A percentile compares a stretch with the other conserved stretches of the same genome.
Conservation (phyloP, 2,113 vertebrate species). For the Notarius quadriscutis region DNA sequence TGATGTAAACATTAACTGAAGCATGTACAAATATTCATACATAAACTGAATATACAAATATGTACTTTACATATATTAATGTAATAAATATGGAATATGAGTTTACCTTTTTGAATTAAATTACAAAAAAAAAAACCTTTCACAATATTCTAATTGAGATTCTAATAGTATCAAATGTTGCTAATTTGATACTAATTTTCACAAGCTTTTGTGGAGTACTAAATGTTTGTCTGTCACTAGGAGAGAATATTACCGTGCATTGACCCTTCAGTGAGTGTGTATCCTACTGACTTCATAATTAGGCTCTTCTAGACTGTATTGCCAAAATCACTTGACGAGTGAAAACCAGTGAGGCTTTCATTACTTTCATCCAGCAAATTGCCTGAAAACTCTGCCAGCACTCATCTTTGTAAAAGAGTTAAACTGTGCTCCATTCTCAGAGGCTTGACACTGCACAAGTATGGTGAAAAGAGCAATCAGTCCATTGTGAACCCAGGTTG, state of each 20-base stretch:
- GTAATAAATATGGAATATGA: too few relatives aligned
- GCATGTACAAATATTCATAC: too few relatives aligned
- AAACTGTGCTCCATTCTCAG: not conserved
- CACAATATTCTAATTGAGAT: too few relatives aligned
- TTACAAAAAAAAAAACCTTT: too few relatives aligned
- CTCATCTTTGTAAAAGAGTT: constrained; percentile 29
- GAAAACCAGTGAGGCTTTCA: constrained; percentile 36
- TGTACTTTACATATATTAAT: too few relatives aligned
- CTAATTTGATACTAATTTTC: not conserved
- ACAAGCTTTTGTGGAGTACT: too few relatives aligned
- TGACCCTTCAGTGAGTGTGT: constrained; percentile 10
- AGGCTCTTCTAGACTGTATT: constrained; percentile 16
- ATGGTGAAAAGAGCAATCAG: not conserved
- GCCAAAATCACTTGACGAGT: constrained; percentile 36
- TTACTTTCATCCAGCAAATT: constrained; percentile 33
- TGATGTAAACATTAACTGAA: too few relatives aligned
- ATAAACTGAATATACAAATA: too few relatives aligned
- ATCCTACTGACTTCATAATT: constrained; percentile 21
- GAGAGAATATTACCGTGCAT: not conserved
- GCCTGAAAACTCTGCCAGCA: constrained; percentile 9
- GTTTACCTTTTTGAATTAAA: too few relatives aligned
- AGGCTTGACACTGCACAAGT: not conserved
- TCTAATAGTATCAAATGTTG: not conserved
- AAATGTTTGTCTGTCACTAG: not conserved
- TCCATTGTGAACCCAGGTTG: constrained; percentile 53